Evolutionary conservation across 2,797 vertebrate species (phyloP).

Genomic region (Cossypha polioptera): DNA sequence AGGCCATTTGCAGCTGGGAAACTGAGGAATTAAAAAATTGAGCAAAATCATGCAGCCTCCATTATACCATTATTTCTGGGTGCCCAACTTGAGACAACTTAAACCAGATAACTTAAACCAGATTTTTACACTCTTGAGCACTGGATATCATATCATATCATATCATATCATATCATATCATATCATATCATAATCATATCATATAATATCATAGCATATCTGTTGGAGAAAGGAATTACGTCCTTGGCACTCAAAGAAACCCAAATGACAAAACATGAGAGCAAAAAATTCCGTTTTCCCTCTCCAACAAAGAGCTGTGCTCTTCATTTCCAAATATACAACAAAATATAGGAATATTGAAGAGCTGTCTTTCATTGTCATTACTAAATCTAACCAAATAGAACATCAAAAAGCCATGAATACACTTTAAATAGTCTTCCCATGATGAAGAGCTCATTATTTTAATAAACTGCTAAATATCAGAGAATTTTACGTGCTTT

Average conservation of each 20-base stretch:
- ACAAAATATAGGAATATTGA: not conserved
- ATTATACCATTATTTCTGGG: not conserved
- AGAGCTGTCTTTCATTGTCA: conserved; percentile 54
- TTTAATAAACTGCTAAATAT: conserved; percentile 36
- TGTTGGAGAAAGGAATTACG: not conserved
- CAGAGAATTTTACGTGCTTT: conserved; percentile 60
- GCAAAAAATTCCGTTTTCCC: not conserved
- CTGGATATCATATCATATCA: not conserved
- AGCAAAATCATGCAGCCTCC: not conserved
- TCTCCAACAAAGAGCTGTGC: not conserved
- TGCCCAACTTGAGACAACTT: not conserved
- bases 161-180: too few species aligned
- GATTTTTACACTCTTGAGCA: not conserved
- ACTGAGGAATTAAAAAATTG: not conserved
- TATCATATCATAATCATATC: not conserved
- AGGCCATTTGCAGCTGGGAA: not conserved
- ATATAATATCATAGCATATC: not conserved
- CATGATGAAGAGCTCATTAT: conserved; percentile 73
- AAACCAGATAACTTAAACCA: not conserved
- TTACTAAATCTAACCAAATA: conserved; percentile 72
- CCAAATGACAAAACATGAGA: not conserved
- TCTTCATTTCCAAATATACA: not conserved
- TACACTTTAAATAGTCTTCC: conserved; percentile 62
- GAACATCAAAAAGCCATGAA: conserved; percentile 23
- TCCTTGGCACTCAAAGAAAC: not conserved